Conservation (phyloP, 2,113 vertebrate genomes). For the Anseranas semipalmata region DNA sequence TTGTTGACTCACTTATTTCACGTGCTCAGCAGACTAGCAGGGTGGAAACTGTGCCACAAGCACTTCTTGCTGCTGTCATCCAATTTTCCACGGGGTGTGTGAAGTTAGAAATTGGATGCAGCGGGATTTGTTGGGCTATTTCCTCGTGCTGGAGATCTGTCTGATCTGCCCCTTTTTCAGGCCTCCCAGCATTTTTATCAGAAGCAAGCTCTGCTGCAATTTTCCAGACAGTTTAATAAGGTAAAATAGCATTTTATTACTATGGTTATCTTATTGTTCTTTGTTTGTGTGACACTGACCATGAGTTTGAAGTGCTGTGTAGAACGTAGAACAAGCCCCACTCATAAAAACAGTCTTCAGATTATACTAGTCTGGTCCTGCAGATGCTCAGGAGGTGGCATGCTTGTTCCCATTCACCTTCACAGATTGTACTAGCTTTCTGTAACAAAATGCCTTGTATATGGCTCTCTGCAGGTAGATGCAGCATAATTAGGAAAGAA, state of each 20-base stretch:
- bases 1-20: neutral
- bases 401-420: neutral
- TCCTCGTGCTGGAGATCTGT: neutral
- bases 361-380: neutral
- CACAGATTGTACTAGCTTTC: neutral
- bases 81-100: constrained; percentile 1
- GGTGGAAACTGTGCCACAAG: constrained; percentile 42
- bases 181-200: neutral
- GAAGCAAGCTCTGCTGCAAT: neutral
- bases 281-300: neutral
- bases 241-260: constrained; percentile 14
- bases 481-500: neutral
- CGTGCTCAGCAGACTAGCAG: constrained; percentile 51
- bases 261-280: constrained; percentile 6
- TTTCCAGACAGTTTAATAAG: constrained; percentile 7
- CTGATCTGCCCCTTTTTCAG: neutral
- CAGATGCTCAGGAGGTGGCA: accelerated
- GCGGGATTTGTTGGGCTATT: neutral
- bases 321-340: neutral
- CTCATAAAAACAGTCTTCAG: neutral
- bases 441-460: neutral
- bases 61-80: constrained; percentile 36
- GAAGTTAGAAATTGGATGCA: neutral
- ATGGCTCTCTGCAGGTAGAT: neutral
- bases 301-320: neutral